phyloP scores from a whole-genome alignment of 23 tunicate genomes.

The Styela clava region DNA sequence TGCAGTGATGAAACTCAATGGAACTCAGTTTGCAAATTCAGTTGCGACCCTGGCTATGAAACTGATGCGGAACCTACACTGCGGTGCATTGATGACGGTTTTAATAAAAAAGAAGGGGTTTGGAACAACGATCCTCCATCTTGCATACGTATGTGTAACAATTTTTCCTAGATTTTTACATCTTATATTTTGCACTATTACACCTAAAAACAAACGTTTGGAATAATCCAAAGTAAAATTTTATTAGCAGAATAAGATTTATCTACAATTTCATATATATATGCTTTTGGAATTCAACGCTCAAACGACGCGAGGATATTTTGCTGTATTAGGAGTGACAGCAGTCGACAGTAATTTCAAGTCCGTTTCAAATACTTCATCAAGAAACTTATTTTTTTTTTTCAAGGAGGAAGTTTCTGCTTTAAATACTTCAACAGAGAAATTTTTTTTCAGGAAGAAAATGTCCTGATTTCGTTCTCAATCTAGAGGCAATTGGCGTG shows the following conservation, averaged over 20 bases:
- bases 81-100: conserved; percentile 9
- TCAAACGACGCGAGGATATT: too few relatives aligned
- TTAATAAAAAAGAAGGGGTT: background rate
- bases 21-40: conserved; percentile 6
- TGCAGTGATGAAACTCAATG: background rate
- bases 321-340: too few relatives aligned
- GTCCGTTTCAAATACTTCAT: too few relatives aligned
- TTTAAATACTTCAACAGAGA: too few relatives aligned
- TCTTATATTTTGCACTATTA: background rate
- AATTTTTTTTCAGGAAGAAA: background rate
- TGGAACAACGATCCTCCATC: conserved; percentile 7
- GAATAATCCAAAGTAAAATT: too few relatives aligned
- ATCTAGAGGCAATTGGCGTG: background rate
- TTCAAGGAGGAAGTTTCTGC: too few relatives aligned
- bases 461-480: background rate
- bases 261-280: too few relatives aligned
- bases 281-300: too few relatives aligned
- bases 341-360: too few relatives aligned
- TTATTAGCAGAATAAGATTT: too few relatives aligned
- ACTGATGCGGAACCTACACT: background rate
- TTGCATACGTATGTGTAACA: conserved; percentile 2
- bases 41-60: conserved; percentile 5
- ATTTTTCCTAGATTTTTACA: background rate
- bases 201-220: too few relatives aligned
- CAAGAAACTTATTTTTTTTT: too few relatives aligned